Percentiles rank a stretch among this genome's conserved stretches.
These are phyloP conservation scores for Anoura caudifer DNA, from an alignment of 2,113 vertebrate species.

Conservation along the genomic window DNA sequence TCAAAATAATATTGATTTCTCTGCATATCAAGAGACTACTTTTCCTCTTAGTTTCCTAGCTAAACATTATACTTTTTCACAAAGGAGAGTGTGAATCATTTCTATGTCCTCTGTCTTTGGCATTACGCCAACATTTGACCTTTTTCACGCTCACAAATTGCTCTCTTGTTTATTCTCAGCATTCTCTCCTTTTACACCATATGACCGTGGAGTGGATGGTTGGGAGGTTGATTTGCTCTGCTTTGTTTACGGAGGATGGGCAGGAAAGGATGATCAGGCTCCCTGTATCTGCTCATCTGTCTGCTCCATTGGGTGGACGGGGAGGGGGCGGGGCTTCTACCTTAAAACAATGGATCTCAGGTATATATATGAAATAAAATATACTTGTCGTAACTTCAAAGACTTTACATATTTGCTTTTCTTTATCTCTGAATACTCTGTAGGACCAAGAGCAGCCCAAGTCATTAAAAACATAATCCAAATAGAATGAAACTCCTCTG, in stretches of 20 bases:
- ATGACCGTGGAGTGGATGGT: neutral
- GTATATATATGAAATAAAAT: neutral
- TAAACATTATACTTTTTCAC: neutral
- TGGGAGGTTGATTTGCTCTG: neutral
- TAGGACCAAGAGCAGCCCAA: neutral
- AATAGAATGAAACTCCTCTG: neutral
- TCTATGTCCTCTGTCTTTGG: neutral
- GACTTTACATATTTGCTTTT: neutral
- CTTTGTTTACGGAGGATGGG: neutral
- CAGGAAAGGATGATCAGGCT: neutral
- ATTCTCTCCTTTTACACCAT: neutral
- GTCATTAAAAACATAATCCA: slow-evolving; percentile 13
- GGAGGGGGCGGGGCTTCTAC: too few species aligned
- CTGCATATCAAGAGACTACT: neutral
- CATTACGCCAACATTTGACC: neutral
- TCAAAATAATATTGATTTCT: neutral
- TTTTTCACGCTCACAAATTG: neutral
- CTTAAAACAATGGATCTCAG: neutral
- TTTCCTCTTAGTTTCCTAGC: neutral
- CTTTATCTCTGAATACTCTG: neutral
- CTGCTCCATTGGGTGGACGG: neutral
- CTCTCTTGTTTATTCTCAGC: neutral
- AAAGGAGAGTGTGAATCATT: neutral
- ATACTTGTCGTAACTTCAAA: neutral
- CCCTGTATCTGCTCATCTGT: neutral